phyloP scores from a whole-genome alignment of 2,797 vertebrate genomes.

The Onychomys torridus region DNA sequence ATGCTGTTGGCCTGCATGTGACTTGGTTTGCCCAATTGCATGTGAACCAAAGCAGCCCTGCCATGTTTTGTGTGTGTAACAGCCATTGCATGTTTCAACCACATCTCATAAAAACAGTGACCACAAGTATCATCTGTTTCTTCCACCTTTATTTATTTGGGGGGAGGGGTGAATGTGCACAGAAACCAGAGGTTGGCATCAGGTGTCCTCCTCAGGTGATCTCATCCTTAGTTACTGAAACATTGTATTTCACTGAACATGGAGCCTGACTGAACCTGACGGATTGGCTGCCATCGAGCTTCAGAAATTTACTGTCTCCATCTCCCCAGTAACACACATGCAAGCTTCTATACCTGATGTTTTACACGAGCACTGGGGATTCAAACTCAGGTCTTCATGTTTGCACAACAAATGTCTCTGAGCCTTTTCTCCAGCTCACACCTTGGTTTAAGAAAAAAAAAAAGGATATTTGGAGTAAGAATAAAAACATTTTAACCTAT shows the following conservation, averaged over 20 bases:
- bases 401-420: background rate
- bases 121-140: background rate
- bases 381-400: background rate
- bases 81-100: background rate
- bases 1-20: background rate
- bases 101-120: background rate
- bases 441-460: background rate
- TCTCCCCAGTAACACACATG: background rate
- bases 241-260: background rate
- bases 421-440: background rate
- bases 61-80: background rate
- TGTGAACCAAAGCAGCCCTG: background rate
- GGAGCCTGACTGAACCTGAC: background rate
- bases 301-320: background rate
- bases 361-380: background rate
- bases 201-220: background rate
- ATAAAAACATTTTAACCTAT: background rate
- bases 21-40: background rate
- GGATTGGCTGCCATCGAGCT: too few relatives aligned
- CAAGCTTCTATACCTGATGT: background rate
- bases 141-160: background rate
- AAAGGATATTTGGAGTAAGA: background rate
- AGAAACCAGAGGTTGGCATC: background rate
- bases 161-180: too few relatives aligned
- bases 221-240: background rate